These are phyloP conservation scores for Phthorimaea operculella DNA, from an alignment of 1,140 invertebrate species.

Conservation along the genomic window DNA sequence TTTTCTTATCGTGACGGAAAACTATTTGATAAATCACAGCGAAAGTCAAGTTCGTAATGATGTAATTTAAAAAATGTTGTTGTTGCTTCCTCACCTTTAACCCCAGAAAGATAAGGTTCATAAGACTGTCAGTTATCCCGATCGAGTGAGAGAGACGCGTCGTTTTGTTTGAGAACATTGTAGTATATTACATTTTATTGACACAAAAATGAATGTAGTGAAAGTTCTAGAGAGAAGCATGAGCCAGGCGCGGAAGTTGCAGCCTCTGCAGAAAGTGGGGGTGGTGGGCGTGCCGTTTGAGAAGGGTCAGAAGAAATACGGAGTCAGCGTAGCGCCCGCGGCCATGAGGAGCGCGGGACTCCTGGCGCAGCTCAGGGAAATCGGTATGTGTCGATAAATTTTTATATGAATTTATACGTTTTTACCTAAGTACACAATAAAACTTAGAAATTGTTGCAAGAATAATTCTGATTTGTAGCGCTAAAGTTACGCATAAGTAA, in stretches of 20 bases:
- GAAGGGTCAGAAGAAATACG: conserved; percentile 75
- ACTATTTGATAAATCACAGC: too few species aligned
- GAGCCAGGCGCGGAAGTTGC: conserved; percentile 35
- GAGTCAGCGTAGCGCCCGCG: conserved; percentile 71
- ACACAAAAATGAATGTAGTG: conserved; percentile 43
- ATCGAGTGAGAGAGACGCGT: too few species aligned
- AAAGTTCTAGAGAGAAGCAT: conserved; percentile 44
- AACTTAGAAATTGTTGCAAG: too few species aligned
- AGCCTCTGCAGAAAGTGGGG: conserved; percentile 66
- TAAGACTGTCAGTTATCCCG: too few species aligned
- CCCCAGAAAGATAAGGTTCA: too few species aligned
- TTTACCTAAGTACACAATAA: too few species aligned
- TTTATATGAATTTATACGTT: too few species aligned
- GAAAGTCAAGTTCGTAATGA: not conserved
- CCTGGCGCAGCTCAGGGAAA: conserved; percentile 56
- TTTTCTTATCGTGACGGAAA: too few species aligned
- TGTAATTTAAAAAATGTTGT: conserved; percentile 1
- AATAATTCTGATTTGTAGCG: too few species aligned
- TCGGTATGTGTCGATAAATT: conserved; percentile 44
- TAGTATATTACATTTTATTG: not conserved
- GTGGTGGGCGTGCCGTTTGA: conserved; percentile 80
- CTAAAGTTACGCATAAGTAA: too few species aligned
- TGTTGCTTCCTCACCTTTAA: too few species aligned
- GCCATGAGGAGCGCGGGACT: conserved; percentile 66
- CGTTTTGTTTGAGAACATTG: not conserved